Evolutionary conservation across 2,113 vertebrate genomes (phyloP).

Genomic region (Psilopsiagon aurifrons): DNA sequence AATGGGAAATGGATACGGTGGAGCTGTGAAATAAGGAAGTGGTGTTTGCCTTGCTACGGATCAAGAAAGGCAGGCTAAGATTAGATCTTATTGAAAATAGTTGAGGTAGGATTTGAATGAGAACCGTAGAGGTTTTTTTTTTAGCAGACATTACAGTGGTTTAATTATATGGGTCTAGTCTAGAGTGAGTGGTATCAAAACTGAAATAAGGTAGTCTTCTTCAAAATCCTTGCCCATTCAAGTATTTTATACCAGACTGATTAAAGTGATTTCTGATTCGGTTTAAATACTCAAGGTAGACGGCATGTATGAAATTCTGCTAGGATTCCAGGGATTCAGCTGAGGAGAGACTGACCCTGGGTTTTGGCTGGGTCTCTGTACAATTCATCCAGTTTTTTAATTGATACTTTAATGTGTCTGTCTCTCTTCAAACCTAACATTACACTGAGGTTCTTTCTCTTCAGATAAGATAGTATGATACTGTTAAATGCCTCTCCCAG

Average conservation of each 20-base stretch:
- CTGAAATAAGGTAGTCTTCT: not conserved
- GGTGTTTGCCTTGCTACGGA: not conserved
- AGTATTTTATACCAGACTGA: not conserved
- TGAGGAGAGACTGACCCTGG: not conserved
- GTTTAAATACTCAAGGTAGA: not conserved
- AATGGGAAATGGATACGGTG: not conserved
- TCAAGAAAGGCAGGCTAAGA: not conserved
- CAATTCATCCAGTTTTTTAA: conserved; percentile 24
- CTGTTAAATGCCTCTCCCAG: conserved; percentile 69
- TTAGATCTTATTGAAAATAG: not conserved
- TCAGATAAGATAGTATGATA: conserved; percentile 64
- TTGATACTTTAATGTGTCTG: conserved; percentile 21
- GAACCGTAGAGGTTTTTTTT: not conserved
- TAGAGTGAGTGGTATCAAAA: not conserved
- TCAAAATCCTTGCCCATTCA: not conserved
- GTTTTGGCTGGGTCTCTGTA: not conserved
- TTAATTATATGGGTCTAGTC: not conserved
- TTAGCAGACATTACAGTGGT: not conserved
- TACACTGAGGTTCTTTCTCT: conserved; percentile 13
- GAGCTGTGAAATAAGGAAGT: not conserved
- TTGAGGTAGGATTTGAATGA: not conserved
- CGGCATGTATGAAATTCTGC: not conserved
- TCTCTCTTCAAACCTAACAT: conserved; percentile 46
- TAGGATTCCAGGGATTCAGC: not conserved
- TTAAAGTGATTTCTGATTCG: not conserved